phyloP scores from a whole-genome alignment of 2,797 vertebrate species.

The Linurgus olivaceus region DNA sequence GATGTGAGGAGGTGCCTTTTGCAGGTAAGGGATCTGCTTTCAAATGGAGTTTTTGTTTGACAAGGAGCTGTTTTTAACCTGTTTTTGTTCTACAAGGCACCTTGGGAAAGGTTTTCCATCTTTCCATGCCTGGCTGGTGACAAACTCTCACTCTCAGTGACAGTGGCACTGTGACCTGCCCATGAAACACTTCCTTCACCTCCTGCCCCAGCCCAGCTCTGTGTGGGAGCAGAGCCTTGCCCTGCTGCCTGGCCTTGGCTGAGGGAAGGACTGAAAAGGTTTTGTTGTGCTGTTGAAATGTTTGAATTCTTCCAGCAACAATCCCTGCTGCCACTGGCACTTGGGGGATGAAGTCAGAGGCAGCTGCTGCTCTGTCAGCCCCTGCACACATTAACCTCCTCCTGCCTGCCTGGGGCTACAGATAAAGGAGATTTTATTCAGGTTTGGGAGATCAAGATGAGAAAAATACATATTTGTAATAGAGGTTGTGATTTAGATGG shows the following conservation, averaged over 20 bases:
- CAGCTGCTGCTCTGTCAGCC: not conserved
- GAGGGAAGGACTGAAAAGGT: not conserved
- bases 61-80: not conserved
- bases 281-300: not conserved
- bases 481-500: not conserved
- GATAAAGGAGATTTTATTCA: not conserved
- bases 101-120: not conserved
- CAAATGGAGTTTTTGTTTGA: too few species aligned
- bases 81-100: not conserved
- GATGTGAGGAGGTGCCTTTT: not conserved
- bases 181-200: not conserved
- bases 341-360: not conserved
- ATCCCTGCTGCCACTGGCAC: not conserved
- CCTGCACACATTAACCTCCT: not conserved
- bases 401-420: not conserved
- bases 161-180: not conserved
- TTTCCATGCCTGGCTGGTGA: not conserved
- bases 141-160: not conserved
- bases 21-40: not conserved
- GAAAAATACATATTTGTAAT: rapidly evolving
- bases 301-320: not conserved
- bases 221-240: not conserved
- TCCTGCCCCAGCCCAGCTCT: not conserved
- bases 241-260: not conserved
- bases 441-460: not conserved